Evolutionary conservation across 2,113 vertebrate species (phyloP), one percentile per base, ranked within the genome.

Genomic region (Meles meles): DNA sequence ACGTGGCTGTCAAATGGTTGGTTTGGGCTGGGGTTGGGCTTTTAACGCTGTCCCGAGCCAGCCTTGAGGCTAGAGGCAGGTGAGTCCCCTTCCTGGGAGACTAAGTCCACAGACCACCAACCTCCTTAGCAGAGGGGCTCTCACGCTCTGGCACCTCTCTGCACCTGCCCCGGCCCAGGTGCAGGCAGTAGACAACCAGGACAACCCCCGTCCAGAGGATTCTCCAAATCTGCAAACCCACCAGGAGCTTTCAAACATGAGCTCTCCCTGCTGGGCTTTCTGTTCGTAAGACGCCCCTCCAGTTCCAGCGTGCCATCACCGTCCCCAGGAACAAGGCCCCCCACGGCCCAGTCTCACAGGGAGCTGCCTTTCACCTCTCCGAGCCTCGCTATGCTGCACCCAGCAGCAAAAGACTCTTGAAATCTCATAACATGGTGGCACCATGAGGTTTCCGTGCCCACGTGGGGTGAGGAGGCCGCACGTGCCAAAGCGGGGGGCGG

Each of bases 401-500:
- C 29, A 52, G 63, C 63, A 69, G 25, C 61, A 44, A 13, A 21
- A 44, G 21, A 34, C 34, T 25, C 49, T 81, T n/a, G 42, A 27
- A 69, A 71, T n/a, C 49, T 12, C 57, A n/a, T 1, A n/a, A 34
- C 25, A 7, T 3, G 23, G 37, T 20, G n/a, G 29, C 65, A 31
- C 3, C 15, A 13, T 3, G 34, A 72, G 0, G 34, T 61, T 42
- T 57, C 61, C 8, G 4, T 25, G 52, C 25, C 61, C 7, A 1
- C 2, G 15, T 1, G 12, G 27, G 55, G 14, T 2, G 18, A 29
- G 34, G 47, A 88, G 59, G 77, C 31, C 0, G 9, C 10, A 52
- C 15, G 8, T 0, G 1, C 27, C 25, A 63, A 14, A 6, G 34
- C 14, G 2, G 5, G 17, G 15, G 52, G 15, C 1, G 5, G n/a